Percentiles rank a stretch among this genome's conserved stretches.
Conservation (phyloP, 2,113 vertebrate species). For the Callocephalon fimbriatum region DNA sequence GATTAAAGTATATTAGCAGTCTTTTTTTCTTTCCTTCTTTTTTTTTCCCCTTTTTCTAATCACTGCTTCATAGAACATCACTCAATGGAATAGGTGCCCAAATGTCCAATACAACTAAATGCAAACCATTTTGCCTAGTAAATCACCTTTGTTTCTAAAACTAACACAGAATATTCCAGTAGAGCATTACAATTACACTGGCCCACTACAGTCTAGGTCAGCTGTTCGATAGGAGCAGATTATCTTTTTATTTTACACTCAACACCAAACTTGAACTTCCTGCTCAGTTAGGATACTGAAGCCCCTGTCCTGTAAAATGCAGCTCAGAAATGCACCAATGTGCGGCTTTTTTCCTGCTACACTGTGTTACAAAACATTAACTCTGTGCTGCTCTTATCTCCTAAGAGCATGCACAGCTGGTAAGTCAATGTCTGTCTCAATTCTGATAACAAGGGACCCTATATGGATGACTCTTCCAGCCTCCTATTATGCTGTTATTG, state of each 20-base stretch:
- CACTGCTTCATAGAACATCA: neutral
- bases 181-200: neutral
- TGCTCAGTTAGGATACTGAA: neutral
- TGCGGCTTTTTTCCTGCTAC: neutral
- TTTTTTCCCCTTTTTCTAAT: neutral
- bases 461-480: neutral
- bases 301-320: neutral
- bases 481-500: neutral
- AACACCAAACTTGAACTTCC: neutral
- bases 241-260: neutral
- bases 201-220: neutral
- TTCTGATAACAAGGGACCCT: neutral
- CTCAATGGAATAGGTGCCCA: neutral
- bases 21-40: fast-evolving
- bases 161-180: neutral
- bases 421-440: neutral
- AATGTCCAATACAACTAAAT: neutral
- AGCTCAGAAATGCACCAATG: neutral
- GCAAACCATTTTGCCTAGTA: neutral
- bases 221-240: neutral
- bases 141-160: neutral
- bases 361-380: neutral
- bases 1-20: neutral
- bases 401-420: neutral
- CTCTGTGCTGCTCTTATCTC: neutral